Evolutionary conservation across 2,113 vertebrate species (phyloP), one percentile per base, ranked within the genome.

Genomic region (Rhabdornis inornatus): DNA sequence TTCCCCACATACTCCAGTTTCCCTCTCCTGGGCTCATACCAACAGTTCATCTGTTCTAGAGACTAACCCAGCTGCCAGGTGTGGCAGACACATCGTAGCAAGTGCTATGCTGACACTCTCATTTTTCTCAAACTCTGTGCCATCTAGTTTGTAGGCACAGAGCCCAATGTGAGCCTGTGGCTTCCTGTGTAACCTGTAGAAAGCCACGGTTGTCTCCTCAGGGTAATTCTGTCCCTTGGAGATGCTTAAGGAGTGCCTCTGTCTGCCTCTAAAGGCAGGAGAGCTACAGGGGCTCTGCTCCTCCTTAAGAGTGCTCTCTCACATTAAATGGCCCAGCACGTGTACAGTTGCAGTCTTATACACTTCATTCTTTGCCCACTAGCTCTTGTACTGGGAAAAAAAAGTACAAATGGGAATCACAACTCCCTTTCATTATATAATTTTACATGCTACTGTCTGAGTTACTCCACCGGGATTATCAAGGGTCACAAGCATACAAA

Each of bases 191-290:
- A 68, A 77, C 6, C 35, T 52, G 21, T 12, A 15, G 40, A 47
- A 87, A 81, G 27, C 0, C 0, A 15, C 0, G 1, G 24, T 33
- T 61, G 24, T 27, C 37, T 81, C 50, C 70, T 49, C 0, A 0
- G 74, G 74, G 50, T 50, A 74, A 15, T 40, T 39, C 37, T 11
- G 11, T 57, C 47, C 52, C 50, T 27, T 61, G 3, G 44, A 61
- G 40, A 30, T 2, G 13, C 59, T 35, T 0, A 0, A 81, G 49
- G 49, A 56, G 35, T 10, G n/a, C 35, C 35, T 49, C 68, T 27
- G 18, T 15, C 49, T 60, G 74, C 24, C 52, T 25, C 2, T 0
- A 5, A 0, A 35, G 1, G 23, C 40, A 50, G 68, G 37, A 77
- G 37, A 45, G 27, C 27, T 16, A 8, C 33, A 64, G 83, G n/a